Evolutionary conservation across 2,797 vertebrate genomes (phyloP), one percentile per base, ranked within the genome.

Genomic region (Cheirogaleus major): DNA sequence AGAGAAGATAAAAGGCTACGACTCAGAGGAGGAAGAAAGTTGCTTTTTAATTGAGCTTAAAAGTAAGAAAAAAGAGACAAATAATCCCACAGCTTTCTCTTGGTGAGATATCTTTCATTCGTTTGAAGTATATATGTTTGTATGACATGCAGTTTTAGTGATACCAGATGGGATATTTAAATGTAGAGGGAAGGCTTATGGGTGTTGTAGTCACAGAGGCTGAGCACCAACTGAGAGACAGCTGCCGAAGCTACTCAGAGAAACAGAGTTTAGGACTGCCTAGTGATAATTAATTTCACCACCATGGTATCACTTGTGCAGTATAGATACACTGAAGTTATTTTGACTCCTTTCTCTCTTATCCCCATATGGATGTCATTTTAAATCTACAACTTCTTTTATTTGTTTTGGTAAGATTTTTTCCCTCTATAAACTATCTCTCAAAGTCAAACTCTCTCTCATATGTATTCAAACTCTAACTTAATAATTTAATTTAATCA

Each of bases 31-130:
- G 78, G 17, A 0, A 8, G 5, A 97, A 97, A 92, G 89, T 95
- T 97, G 75, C 96, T 98, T 98, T 93, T 98, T 98, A 98, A 98
- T 95, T 98, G 97, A 98, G 93, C 55, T 97, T 96, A 97, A 97
- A 97, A 89, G 72, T 81, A 94, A 95, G 89, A 93, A 86, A 90
- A 72, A 95, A 95, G 83, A 96, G 79, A 85, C 96, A 98, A 96
- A 94, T 0, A 4, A 85, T 94, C 88, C 63, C 97, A 86, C 70
- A 96, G 89, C 65, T 91, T 83, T 98, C 65, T 98, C 89, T 97
- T 97, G 48, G 92, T 92, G 91, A 98, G 92, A 96, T 97, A 97
- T 57, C 81, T 97, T 98, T 89, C n/a, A 70, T 65, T 95, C 67
- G 41, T 70, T 88, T 84, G 91, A 91, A 93, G 9, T 94, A 91